Evolutionary conservation across 2,888 invertebrate genomes (phyloP).

Genomic region (Microchrysa polita): DNA sequence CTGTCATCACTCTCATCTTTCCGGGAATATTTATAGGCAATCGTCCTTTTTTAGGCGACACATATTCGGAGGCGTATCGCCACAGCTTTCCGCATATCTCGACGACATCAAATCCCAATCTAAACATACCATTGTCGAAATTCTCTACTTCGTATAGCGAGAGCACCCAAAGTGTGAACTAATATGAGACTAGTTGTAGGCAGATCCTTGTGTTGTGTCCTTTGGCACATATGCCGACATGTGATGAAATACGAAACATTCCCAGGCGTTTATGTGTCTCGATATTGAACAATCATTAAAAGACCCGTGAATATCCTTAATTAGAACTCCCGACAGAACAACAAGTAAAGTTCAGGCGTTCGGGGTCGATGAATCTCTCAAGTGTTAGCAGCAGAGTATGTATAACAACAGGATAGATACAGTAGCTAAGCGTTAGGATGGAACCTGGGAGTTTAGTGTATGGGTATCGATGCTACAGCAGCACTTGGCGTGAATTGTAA

Average conservation of each 20-base stretch:
- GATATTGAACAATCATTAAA: slow-evolving; percentile 17
- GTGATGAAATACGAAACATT: slow-evolving; percentile 13
- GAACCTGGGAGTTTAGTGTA: neutral
- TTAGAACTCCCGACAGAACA: neutral
- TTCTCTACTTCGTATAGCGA: neutral
- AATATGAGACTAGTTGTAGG: neutral
- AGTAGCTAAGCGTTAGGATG: neutral
- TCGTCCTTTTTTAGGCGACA: neutral
- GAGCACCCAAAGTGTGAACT: slow-evolving; percentile 6
- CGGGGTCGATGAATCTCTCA: too few relatives aligned
- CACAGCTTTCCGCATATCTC: slow-evolving; percentile 5
- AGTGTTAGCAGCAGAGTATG: neutral
- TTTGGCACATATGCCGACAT: neutral
- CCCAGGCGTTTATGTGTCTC: slow-evolving; percentile 17
- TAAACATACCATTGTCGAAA: neutral
- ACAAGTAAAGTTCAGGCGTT: too few relatives aligned
- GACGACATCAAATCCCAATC: neutral
- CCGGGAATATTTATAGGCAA: slow-evolving; percentile 24
- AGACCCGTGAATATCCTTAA: slow-evolving; percentile 30
- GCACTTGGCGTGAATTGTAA: slow-evolving; percentile 31
- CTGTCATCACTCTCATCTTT: slow-evolving; percentile 14
- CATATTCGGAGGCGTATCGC: neutral
- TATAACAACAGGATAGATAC: too few relatives aligned
- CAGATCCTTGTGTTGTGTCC: neutral
- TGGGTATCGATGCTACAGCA: neutral